Conservation (phyloP, 2,888 invertebrate species). For the Cryptocheilus praepositus region DNA sequence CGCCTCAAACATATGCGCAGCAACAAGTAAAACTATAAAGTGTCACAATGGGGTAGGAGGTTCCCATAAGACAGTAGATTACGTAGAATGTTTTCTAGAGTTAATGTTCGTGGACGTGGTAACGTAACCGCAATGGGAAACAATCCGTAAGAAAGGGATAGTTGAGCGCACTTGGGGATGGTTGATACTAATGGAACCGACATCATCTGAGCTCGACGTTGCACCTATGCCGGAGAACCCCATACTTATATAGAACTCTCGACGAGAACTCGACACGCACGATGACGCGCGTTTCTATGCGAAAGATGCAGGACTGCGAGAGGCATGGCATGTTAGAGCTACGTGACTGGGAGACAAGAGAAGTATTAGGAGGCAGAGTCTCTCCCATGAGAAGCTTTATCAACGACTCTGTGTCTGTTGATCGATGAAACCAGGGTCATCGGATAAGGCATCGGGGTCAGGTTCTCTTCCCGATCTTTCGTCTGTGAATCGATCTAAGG, state of each 20-base stretch:
- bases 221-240: neutral
- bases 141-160: neutral
- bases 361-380: constrained; percentile 28
- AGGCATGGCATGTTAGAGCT: neutral
- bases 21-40: no score
- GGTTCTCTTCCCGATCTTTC: neutral
- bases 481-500: neutral
- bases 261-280: constrained; percentile 16
- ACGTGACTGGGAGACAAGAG: constrained; percentile 5
- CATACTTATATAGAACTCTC: neutral
- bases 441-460: constrained; percentile 30
- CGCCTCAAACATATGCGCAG: no score
- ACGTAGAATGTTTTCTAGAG: no score
- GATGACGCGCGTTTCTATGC: constrained; percentile 46
- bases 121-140: no score
- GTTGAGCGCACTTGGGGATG: no score
- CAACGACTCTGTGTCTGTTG: constrained; percentile 17
- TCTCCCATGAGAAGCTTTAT: constrained; percentile 25
- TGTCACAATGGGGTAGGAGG: no score
- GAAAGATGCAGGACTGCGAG: constrained; percentile 10
- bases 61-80: no score
- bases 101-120: no score
- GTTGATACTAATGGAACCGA: no score
- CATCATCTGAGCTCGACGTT: neutral
- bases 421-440: constrained; percentile 40